Base-by-base conservation (phyloP, 2,888 invertebrate species). In the Ethmia dodecea region DNA sequence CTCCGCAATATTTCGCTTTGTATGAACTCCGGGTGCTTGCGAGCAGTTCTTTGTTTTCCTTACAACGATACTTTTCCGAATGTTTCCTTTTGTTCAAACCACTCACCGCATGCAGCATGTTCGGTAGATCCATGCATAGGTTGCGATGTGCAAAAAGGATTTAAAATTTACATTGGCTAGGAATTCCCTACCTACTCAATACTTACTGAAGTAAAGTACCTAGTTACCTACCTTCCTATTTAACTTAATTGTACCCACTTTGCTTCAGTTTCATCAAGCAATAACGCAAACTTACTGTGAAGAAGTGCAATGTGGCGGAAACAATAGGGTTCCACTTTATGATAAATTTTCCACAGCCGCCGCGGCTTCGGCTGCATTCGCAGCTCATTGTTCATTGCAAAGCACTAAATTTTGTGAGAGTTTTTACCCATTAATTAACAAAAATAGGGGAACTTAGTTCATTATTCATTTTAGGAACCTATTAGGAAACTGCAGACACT, bases 1-100 rank as follows among this genome's bases (percentile, higher is more conserved):
- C 66, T 56, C 62, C 65, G 71, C 75, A 75, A 78, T 10, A 79
- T 76, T 76, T 72, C 70, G 68, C 79, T 77, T 79, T 81, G 77
- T 79, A 72, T 66, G 69, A 75, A 66, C 74, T 76, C 70, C 55
- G 63, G 57, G 66, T 67, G 64, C 68, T 67, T 59, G 59, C 66
- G 64, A 65, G 63, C 68, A 69, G 54, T 63, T 72, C 77, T 81
- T 83, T 83, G 81, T 84, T 81, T 74, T 69, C 69, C 63, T 43
- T 70, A 60, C 73, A 71, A 61, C 78, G 74, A 79, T 81, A 80
- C 80, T 78, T 79, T 76, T 70, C 70, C 61, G 68, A 77, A 77
- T 77, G 75, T 74, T 75, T 75, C 69, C 83, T 77, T 80, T 84
- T 83, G 83, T 83, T 76, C 51, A 55, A 71, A 73, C 66, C 69